phyloP scores from a whole-genome alignment of 2,113 vertebrate genomes.

The Monarcha castaneiventris region DNA sequence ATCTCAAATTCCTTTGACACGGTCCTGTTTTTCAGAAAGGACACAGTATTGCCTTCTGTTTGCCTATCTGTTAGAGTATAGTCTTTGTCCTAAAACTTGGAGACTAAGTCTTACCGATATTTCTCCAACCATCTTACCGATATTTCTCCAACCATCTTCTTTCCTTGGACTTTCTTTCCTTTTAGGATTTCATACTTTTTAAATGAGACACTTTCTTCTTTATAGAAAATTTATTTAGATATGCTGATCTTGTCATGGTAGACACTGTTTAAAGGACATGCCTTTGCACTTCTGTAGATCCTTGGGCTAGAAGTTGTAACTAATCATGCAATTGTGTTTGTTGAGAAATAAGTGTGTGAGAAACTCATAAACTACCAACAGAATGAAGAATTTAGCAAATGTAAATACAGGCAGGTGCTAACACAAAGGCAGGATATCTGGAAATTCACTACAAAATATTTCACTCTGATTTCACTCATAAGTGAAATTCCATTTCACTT shows the following conservation, averaged over 20 bases:
- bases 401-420: neutral
- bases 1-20: neutral
- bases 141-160: neutral
- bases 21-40: neutral
- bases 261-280: neutral
- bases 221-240: neutral
- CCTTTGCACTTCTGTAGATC: neutral
- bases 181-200: neutral
- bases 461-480: neutral
- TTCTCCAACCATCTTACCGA: neutral
- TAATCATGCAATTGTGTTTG: neutral
- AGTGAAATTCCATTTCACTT: neutral
- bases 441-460: neutral
- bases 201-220: neutral
- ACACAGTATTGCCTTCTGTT: neutral
- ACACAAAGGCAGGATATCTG: neutral
- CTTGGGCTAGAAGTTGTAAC: neutral
- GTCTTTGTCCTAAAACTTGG: neutral
- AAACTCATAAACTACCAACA: neutral
- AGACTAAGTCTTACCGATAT: neutral
- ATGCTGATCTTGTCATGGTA: neutral
- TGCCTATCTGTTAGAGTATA: neutral
- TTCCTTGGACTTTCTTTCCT: neutral
- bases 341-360: neutral
- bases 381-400: neutral